Evolutionary conservation across 2,888 invertebrate genomes (phyloP).

Genomic region (Mesorhabditis sp.): DNA sequence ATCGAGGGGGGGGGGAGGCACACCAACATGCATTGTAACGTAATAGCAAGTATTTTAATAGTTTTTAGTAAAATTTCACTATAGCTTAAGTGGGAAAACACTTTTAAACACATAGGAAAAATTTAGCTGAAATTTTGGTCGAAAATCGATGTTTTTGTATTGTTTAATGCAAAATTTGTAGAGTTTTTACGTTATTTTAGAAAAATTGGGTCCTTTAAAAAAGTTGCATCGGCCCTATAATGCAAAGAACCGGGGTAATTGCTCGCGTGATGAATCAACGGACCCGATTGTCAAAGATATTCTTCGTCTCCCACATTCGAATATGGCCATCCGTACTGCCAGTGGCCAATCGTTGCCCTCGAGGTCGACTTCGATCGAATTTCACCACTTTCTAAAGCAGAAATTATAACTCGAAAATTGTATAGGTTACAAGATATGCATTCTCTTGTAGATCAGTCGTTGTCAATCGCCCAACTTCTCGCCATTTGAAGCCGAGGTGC

Average conservation of each 20-base stretch:
- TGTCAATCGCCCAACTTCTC: conserved; percentile 17
- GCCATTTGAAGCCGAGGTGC: conserved; percentile 21
- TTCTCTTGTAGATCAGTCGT: conserved; percentile 19
- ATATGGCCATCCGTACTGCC: conserved; percentile 51
- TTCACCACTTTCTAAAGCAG: conserved; percentile 44
- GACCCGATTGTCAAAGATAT: conserved; percentile 24
- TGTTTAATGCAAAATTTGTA: no score
- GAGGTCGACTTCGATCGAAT: conserved; percentile 31
- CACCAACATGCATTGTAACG: background rate
- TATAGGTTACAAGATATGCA: conserved; percentile 26
- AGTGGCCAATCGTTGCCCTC: conserved; percentile 38
- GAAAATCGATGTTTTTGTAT: no score
- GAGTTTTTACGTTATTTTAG: no score
- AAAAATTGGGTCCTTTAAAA: no score
- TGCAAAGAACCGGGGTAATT: no score
- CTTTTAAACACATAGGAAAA: no score
- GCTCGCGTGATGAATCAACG: conserved; percentile 6
- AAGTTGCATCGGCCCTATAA: no score
- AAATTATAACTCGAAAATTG: background rate
- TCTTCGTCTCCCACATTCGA: conserved; percentile 42
- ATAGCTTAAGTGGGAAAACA: no score
- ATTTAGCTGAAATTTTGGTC: no score
- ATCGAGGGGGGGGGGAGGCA: background rate
- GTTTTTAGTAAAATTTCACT: no score
- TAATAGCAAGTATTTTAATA: no score